Base-by-base conservation (phyloP, 2,888 invertebrate genomes). In the Nemotelus pantherinus region DNA sequence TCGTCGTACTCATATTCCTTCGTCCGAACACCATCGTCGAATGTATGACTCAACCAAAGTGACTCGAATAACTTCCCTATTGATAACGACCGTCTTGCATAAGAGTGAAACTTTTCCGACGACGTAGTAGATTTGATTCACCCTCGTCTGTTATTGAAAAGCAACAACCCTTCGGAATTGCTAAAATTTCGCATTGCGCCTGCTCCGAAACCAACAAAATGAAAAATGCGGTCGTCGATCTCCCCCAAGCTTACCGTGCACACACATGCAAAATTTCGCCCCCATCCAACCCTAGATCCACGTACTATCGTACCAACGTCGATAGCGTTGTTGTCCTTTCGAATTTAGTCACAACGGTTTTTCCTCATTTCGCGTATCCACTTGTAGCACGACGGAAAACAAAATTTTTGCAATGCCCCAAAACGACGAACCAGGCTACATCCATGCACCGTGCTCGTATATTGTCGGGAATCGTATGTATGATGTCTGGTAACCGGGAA, bases 141-240 rank as follows among this genome's bases (percentile, higher is more conserved):
- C 70, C 70, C 70, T 70, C 70, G 70, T 53, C 43, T 39, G 10
- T 25, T 53, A 53, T 53, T 43, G 43, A 70, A 43, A 55, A 70
- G 55, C n/a, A 70, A 25, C 70, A 70, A 70, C 70, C 70, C 70
- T 70, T 55, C 70, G 39, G 47, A 55, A 70, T 70, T 53, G 43
- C 70, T 50, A 43, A 70, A 25, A 70, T 6, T 7, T 55, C 6
- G 10, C 53, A 41, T 5, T 41, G 74, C 74, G 74, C 74, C 60
- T 60, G 74, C 25, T 50, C 60, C 43, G 10, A 25, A 63, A 60
- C n/a, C 70, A 9, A 74, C 50, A 63, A 74, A 74, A 25, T 25
- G 25, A 60, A 74, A 74, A 43, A 63, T 74, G 74, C 74, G 74
- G 74, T 60, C 63, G 74, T 63, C 74, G 74, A 60, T 74, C 50